Base-by-base conservation (phyloP, 2,113 vertebrate species). In the Notechis scutatus region DNA sequence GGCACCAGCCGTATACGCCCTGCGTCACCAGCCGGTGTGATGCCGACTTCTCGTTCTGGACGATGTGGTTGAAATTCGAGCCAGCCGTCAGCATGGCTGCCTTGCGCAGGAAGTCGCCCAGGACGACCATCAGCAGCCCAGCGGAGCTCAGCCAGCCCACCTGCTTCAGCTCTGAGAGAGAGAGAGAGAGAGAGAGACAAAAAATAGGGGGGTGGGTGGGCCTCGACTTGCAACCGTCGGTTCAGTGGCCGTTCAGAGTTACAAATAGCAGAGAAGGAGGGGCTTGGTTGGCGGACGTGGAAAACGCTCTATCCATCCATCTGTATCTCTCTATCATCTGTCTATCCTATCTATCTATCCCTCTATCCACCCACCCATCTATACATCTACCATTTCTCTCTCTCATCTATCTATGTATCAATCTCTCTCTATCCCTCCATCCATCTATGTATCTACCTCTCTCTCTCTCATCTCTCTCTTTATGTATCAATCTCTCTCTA, bases 21-120 rank as follows among this genome's bases (percentile, higher is more conserved):
- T 95, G 97, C 0, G 99, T 99, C 97, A 99, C 99, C 96, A 99
- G 95, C 26, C 98, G 98, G 29, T 99, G 99, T 34, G 98, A 98
- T 29, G 98, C 98, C 0, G 99, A 98, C 69, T 99, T 99, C 94
- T 99, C 99, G 0, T 99, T 99, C 98, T 99, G 99, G 21, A 99
- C 99, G 2, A 99, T 99, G 89, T 99, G 99, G 97, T 99, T 99
- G 97, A 99, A 99, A 96, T 99, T 99, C 96, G 99, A 99, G 86
- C 99, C 99, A 0, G 99, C 99, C 0, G 99, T 99, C 52, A 99
- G 97, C 99, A 99, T 99, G 87, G 99, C 99, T 0, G 98, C 98
- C 93, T 99, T 99, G 81, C 99, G 97, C 94, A 99, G 97, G n/a
- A 97, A 97, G 1, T 99, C 99, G 9, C 99, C 99, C 1, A 98